Evolutionary conservation across 2,797 vertebrate genomes (phyloP).

Genomic region (Semaprochilodus insignis): DNA sequence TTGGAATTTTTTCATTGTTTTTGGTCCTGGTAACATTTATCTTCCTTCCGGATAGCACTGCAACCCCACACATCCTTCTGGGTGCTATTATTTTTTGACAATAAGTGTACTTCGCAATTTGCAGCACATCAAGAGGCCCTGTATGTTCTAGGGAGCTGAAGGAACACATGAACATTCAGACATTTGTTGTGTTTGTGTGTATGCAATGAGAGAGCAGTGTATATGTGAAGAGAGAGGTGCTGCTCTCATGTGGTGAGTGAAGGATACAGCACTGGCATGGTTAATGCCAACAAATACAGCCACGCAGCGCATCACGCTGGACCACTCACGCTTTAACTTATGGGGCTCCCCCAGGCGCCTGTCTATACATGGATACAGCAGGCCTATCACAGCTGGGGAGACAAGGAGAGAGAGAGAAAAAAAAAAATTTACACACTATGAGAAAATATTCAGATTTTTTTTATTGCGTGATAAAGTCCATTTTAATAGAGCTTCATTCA

Average conservation of each 20-base stretch:
- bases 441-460: no score
- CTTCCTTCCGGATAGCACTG: no score
- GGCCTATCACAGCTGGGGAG: conserved; percentile 86
- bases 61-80: no score
- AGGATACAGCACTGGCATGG: conserved; percentile 98
- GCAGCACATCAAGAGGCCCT: neutral
- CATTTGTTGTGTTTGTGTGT: neutral
- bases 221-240: no score
- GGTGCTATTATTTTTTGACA: no score
- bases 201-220: neutral
- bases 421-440: neutral
- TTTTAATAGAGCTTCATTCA: no score
- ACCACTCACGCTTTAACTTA: conserved; percentile 97
- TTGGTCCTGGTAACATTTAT: no score
- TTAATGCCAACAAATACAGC: conserved; percentile 98
- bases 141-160: neutral
- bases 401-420: neutral
- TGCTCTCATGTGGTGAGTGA: conserved; percentile 29
- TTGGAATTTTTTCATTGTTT: no score
- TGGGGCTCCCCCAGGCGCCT: conserved; percentile 91
- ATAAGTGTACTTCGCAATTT: neutral
- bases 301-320: conserved; percentile 96
- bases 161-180: neutral
- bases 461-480: no score
- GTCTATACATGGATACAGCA: conserved; percentile 97